These are phyloP conservation scores for Phylloscopus whistleri DNA, from an alignment of 2,113 vertebrate species.

Conservation along the genomic window DNA sequence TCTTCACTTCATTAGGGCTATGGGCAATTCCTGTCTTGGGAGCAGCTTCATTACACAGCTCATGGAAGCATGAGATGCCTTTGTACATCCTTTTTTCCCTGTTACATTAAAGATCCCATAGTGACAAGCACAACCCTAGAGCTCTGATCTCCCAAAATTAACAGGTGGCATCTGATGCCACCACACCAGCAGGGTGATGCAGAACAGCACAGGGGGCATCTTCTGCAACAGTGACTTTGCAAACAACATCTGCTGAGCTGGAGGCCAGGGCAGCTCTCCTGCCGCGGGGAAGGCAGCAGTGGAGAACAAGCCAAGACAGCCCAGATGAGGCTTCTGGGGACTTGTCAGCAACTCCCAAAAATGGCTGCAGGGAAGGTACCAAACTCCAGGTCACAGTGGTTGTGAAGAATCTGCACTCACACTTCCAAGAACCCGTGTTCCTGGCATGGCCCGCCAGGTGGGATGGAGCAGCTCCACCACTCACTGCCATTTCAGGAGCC, in stretches of 20 bases:
- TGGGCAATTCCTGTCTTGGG: neutral
- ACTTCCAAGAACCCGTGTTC: fast-evolving
- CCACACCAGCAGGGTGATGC: neutral
- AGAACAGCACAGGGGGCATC: neutral
- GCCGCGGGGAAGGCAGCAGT: neutral
- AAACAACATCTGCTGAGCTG: neutral
- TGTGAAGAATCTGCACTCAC: neutral
- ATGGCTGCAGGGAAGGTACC: neutral
- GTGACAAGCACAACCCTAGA: neutral
- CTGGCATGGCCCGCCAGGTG: neutral
- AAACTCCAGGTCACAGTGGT: neutral
- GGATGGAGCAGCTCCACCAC: neutral
- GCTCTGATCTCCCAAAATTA: neutral
- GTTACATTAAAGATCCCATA: neutral
- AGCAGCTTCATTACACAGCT: neutral
- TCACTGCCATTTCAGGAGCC: neutral
- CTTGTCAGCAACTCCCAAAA: neutral
- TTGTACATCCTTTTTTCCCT: neutral
- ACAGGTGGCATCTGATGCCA: neutral
- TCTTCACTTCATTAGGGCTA: neutral
- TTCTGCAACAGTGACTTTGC: neutral
- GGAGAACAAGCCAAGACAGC: neutral
- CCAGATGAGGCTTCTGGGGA: neutral
- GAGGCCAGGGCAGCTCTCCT: neutral
- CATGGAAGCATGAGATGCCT: neutral